phyloP scores from a whole-genome alignment of 35 echinoderm and acorn worm genomes.

The Ptychodera flava region DNA sequence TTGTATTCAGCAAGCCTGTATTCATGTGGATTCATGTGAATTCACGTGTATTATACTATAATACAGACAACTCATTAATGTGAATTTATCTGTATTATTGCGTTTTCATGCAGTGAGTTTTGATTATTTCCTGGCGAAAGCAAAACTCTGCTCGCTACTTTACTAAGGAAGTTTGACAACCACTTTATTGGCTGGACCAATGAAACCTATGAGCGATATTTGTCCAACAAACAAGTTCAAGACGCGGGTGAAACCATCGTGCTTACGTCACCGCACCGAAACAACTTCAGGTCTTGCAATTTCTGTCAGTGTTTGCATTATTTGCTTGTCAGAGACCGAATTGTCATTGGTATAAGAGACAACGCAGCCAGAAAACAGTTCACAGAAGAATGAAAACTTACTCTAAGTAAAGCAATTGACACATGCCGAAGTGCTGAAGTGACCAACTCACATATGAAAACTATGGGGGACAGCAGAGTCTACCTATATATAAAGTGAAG shows the following conservation, averaged over 20 bases:
- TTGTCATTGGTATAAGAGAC: slow-evolving; percentile 44
- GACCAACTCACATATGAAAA: slow-evolving; percentile 21
- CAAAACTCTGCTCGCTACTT: background rate
- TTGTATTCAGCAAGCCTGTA: no score
- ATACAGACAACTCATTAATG: no score
- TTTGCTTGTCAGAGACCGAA: slow-evolving; percentile 15
- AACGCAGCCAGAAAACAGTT: slow-evolving; percentile 20
- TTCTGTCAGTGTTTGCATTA: slow-evolving; percentile 46
- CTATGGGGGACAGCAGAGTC: slow-evolving; percentile 3
- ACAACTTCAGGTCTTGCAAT: slow-evolving; percentile 40
- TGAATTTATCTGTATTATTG: no score
- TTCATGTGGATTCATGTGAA: no score
- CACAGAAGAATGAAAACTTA: slow-evolving; percentile 17
- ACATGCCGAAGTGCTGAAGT: slow-evolving; percentile 9
- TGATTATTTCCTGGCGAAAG: background rate
- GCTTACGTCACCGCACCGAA: slow-evolving; percentile 20
- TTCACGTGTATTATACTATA: no score
- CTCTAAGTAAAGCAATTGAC: slow-evolving; percentile 28
- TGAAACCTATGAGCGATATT: slow-evolving; percentile 46
- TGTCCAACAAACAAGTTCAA: slow-evolving; percentile 51
- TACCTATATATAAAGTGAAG: background rate
- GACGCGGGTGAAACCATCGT: slow-evolving; percentile 45
- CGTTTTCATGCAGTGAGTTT: no score
- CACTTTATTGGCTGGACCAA: slow-evolving; percentile 52
- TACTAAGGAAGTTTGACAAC: background rate